phyloP scores from a whole-genome alignment of 2,797 vertebrate genomes.

The Chloroceryle amazona region DNA sequence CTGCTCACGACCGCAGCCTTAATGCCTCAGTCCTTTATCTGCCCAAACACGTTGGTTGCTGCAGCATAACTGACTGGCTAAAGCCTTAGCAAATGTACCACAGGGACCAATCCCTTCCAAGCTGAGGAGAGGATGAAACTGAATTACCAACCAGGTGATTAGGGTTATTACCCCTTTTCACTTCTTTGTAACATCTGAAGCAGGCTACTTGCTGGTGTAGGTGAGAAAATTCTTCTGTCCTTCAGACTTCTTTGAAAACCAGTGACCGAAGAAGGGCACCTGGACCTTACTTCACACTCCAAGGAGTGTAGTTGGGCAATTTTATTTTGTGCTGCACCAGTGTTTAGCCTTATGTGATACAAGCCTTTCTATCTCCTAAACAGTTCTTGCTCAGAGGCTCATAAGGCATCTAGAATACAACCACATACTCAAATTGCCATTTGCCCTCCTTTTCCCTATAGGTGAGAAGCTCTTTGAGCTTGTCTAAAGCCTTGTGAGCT shows the following conservation, averaged over 20 bases:
- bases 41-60: background rate
- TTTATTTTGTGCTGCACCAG: background rate
- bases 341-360: background rate
- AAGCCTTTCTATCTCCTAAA: background rate
- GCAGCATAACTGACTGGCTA: background rate
- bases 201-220: background rate
- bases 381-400: background rate
- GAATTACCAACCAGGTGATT: background rate
- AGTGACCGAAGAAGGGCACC: background rate
- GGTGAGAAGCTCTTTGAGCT: background rate
- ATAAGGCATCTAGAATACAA: rapidly evolving
- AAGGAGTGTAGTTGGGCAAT: background rate
- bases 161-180: background rate
- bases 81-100: background rate
- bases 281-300: background rate
- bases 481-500: background rate
- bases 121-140: background rate
- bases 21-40: constrained; percentile 15
- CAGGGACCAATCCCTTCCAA: background rate
- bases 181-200: background rate
- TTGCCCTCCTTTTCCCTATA: background rate
- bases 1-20: background rate
- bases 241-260: background rate
- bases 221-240: background rate
- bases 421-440: rapidly evolving